Evolutionary conservation across 1,140 invertebrate genomes (phyloP).

Genomic region (Nasonia vitripennis): DNA sequence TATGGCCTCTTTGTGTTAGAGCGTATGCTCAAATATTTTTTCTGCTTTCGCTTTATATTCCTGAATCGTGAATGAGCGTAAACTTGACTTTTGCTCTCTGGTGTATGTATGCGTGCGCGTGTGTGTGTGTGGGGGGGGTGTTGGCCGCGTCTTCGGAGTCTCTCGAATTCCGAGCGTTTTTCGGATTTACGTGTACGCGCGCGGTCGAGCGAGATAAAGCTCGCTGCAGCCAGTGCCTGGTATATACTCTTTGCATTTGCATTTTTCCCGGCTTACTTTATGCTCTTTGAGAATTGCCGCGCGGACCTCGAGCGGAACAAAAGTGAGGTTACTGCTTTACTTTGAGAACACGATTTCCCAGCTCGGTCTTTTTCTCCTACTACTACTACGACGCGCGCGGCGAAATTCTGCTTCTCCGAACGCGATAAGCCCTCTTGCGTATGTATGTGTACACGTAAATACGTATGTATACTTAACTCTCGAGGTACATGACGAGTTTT

Average conservation of each 20-base stretch:
- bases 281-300: conserved; percentile 20
- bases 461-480: too few relatives aligned
- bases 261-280: conserved; percentile 39
- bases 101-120: too few relatives aligned
- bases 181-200: conserved; percentile 39
- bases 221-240: background rate
- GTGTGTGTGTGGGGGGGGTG: background rate
- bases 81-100: background rate
- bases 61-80: background rate
- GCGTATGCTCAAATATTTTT: conserved; percentile 27
- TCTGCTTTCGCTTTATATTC: background rate
- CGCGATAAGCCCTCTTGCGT: background rate
- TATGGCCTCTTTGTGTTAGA: background rate
- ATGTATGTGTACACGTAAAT: background rate
- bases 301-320: background rate
- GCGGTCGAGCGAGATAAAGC: conserved; percentile 21
- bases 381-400: too few relatives aligned
- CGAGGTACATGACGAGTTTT: background rate
- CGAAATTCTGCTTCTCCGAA: background rate
- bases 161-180: conserved; percentile 16
- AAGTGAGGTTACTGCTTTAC: conserved; percentile 29
- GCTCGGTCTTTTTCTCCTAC: background rate
- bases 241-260: conserved; percentile 35
- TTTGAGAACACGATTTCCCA: conserved; percentile 8
- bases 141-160: background rate